Evolutionary conservation across 2,113 vertebrate species (phyloP).

Genomic region (Cercopithecus mona): DNA sequence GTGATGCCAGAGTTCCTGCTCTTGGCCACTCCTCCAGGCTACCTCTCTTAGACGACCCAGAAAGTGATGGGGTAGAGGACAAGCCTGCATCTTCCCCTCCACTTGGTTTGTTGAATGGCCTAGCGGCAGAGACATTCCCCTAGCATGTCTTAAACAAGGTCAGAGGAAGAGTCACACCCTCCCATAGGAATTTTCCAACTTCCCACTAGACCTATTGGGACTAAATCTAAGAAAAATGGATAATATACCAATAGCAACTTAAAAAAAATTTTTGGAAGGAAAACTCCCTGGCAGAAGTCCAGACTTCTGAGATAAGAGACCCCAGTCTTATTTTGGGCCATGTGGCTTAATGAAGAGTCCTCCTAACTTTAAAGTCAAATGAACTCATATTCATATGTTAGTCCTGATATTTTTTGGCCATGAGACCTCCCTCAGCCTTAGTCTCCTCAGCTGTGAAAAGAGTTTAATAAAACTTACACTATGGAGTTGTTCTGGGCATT

Average conservation of each 20-base stretch:
- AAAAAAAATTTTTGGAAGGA: neutral
- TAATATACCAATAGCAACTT: neutral
- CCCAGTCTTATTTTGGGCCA: neutral
- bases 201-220: neutral
- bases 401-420: neutral
- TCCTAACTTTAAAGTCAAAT: neutral
- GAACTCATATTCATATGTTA: neutral
- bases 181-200: neutral
- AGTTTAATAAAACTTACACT: neutral
- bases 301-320: neutral
- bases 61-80: neutral
- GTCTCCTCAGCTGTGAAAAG: neutral
- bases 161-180: neutral
- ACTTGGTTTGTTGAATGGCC: neutral
- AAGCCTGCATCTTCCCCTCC: neutral
- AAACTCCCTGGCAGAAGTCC: neutral
- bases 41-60: neutral
- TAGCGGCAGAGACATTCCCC: neutral
- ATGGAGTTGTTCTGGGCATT: neutral
- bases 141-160: neutral
- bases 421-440: neutral
- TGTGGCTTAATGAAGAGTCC: neutral
- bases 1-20: neutral
- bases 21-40: neutral
- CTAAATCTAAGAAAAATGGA: neutral